Conservation (phyloP, 2,797 vertebrate species). For the Hapalemur alaotrensis region DNA sequence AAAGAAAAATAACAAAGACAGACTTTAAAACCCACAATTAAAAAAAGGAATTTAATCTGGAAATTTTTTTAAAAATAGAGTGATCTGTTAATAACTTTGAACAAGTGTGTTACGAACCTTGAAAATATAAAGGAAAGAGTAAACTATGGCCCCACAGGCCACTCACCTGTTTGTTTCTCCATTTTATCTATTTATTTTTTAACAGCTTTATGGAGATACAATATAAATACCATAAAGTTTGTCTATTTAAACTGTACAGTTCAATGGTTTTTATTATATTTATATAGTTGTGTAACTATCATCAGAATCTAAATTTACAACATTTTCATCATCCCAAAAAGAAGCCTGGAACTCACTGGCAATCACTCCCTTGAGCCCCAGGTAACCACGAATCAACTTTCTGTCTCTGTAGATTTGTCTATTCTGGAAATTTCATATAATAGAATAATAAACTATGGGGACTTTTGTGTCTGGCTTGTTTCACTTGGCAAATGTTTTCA, state of each 20-base stretch:
- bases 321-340: background rate
- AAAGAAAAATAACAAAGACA: background rate
- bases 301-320: background rate
- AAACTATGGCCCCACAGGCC: background rate
- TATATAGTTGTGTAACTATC: background rate
- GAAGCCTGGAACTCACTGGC: background rate
- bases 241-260: background rate
- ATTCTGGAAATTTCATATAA: background rate
- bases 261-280: background rate
- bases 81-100: background rate
- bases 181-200: background rate
- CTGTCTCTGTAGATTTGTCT: background rate
- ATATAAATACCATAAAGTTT: background rate
- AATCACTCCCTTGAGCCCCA: background rate
- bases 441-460: background rate
- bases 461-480: background rate
- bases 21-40: background rate
- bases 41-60: background rate
- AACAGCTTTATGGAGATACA: background rate
- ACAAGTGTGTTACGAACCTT: background rate
- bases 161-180: background rate
- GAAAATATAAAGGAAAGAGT: background rate
- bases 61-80: background rate
- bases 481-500: background rate
- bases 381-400: background rate